Evolutionary conservation across 2,113 vertebrate genomes (phyloP), one percentile per base, ranked within the genome.

Genomic region (Bagarius yarrelli): DNA sequence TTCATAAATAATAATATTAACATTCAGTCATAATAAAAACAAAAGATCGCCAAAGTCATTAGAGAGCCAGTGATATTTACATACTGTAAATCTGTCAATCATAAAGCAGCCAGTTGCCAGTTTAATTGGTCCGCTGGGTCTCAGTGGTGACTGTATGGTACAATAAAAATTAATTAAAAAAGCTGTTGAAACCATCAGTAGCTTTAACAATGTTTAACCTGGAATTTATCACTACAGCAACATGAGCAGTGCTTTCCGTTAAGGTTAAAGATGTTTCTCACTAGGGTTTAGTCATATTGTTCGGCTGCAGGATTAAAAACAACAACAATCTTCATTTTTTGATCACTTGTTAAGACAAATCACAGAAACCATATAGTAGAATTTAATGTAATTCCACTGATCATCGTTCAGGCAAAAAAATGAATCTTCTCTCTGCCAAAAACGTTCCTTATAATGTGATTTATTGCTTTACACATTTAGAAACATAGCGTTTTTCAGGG

Each of bases 61-160:
- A 63, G 56, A 2, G 23, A 36, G 78, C 11, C 16, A 44, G n/a
- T 59, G 19, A n/a, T 3, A 73, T 72, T 72, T 50, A 23, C 67
- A 80, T 61, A n/a, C n/a, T n/a, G n/a, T n/a, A n/a, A 61, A 63
- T 25, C 69, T 73, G 69, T 57, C 79, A 80, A 73, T 73, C 44
- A 73, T 63, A 63, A 72, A 32, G 72, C 57, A 80, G 19, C 3
- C 55, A 61, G 18, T 27, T 80, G 44, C 61, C 57, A 63, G 57
- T 53, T 63, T 80, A 73, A 80, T 80, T 59, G 57, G 57, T 73
- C 44, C 44, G 52, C 2, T 80, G 79, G 56, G 27, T 53, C 34
- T 34, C 50, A 53, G 69, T 73, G 79, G 57, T 61, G 21, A 8
- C 55, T 32, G 34, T 52, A 36, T 61, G 44, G 79, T 61, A 25